Evolutionary conservation across 2,113 vertebrate genomes (phyloP).

Genomic region (Malurus cyaneus): DNA sequence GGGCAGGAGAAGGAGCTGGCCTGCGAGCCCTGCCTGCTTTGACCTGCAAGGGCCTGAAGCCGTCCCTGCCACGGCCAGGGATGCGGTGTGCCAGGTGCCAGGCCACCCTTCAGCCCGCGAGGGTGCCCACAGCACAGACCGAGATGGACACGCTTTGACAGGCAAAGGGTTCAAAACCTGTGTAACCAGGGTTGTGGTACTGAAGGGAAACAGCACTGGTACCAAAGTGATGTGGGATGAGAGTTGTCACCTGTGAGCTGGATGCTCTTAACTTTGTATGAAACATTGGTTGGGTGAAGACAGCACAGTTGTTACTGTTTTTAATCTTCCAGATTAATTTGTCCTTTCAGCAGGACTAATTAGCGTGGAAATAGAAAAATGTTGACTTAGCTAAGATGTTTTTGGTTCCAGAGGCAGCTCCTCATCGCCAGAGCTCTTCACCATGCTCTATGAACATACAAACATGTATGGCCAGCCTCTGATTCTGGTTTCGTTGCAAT

Average conservation of each 20-base stretch:
- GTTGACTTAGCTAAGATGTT: background rate
- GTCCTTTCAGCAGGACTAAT: background rate
- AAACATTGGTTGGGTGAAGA: background rate
- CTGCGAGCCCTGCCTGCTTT: background rate
- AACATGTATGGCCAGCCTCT: background rate
- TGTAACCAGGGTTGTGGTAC: background rate
- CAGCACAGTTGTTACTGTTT: background rate
- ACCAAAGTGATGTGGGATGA: accelerated
- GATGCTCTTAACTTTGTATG: background rate
- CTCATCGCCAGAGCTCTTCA: background rate
- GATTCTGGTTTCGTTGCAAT: background rate
- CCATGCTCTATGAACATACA: accelerated
- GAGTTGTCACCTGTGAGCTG: background rate
- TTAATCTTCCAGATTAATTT: background rate
- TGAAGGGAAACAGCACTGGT: background rate
- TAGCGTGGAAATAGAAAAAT: background rate
- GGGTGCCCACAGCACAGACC: background rate
- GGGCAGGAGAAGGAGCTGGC: background rate
- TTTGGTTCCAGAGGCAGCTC: background rate
- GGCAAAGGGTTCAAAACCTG: background rate
- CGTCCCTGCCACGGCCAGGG: accelerated
- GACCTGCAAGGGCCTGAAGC: background rate
- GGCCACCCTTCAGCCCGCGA: background rate
- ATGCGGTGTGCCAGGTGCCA: background rate
- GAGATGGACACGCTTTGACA: accelerated